Conservation (phyloP, 2,888 invertebrate genomes). For the Argyresthia goedartella region DNA sequence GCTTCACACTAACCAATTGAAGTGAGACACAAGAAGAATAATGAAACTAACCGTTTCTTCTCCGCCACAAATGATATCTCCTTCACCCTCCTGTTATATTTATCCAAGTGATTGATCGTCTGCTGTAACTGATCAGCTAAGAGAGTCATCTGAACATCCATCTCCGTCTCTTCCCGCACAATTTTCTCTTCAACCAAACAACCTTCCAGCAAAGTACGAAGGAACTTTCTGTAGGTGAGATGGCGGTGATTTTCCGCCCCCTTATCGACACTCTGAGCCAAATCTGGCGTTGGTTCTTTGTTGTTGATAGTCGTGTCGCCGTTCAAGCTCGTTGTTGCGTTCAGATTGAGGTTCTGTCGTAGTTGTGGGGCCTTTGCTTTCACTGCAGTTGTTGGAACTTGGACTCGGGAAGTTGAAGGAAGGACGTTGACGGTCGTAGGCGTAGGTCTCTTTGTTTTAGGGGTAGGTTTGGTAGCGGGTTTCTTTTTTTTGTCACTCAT, state of each 20-base stretch:
- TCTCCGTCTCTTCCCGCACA: slow-evolving; percentile 40
- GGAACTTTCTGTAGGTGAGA: slow-evolving; percentile 43
- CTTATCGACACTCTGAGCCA: no score
- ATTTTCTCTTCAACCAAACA: slow-evolving; percentile 52
- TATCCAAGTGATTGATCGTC: slow-evolving; percentile 50
- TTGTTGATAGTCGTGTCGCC: slow-evolving; percentile 29
- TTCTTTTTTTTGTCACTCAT: slow-evolving; percentile 42
- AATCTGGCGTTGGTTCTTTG: slow-evolving; percentile 27
- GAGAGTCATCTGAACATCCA: slow-evolving; percentile 55
- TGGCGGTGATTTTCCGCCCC: slow-evolving; percentile 32
- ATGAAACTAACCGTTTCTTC: slow-evolving; percentile 42
- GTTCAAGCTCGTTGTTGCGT: slow-evolving; percentile 21
- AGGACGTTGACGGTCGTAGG: slow-evolving; percentile 24
- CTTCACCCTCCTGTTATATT: slow-evolving; percentile 51
- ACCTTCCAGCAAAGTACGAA: slow-evolving; percentile 45
- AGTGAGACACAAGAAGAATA: not conserved
- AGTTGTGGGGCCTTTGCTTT: slow-evolving; percentile 20
- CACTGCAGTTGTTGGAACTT: slow-evolving; percentile 12
- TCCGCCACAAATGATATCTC: slow-evolving; percentile 59
- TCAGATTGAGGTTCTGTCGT: slow-evolving; percentile 21
- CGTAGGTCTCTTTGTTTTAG: slow-evolving; percentile 30
- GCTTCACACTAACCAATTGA: no score
- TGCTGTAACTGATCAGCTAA: slow-evolving; percentile 54
- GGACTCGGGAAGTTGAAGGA: slow-evolving; percentile 23
- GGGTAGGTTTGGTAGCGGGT: slow-evolving; percentile 18